Evolutionary conservation across 2,888 invertebrate species (phyloP).

Genomic region (Dascillus cervinus): DNA sequence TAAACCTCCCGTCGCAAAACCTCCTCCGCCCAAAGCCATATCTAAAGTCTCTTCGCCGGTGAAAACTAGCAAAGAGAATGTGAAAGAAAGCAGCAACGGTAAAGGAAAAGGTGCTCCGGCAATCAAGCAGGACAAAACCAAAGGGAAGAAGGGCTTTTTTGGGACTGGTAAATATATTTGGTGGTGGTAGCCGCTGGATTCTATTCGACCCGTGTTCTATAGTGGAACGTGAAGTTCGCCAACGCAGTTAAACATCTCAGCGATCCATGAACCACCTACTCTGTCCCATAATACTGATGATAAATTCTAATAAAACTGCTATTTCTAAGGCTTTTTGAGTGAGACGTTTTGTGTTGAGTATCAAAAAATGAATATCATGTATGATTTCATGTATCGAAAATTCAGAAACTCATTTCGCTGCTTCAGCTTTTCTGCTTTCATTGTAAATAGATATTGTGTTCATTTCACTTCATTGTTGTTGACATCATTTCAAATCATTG

Average conservation of each 20-base stretch:
- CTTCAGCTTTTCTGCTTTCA: slow-evolving; percentile 8
- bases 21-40: slow-evolving; percentile 23
- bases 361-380: neutral
- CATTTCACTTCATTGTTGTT: slow-evolving; percentile 3
- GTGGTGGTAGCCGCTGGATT: slow-evolving; percentile 57
- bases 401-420: slow-evolving; percentile 10
- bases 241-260: slow-evolving; percentile 24
- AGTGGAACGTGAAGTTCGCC: slow-evolving; percentile 35
- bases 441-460: slow-evolving; percentile 1
- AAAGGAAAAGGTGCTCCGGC: slow-evolving; percentile 43
- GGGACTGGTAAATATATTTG: slow-evolving; percentile 77
- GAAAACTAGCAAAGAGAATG: slow-evolving; percentile 4
- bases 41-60: slow-evolving; percentile 20
- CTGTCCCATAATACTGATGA: too few relatives aligned
- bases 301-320: slow-evolving; percentile 19
- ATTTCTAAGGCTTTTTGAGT: slow-evolving; percentile 29
- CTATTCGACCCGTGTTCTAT: slow-evolving; percentile 26
- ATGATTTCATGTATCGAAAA: neutral
- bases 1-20: slow-evolving; percentile 26
- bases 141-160: slow-evolving; percentile 73
- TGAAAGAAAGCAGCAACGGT: slow-evolving; percentile 17
- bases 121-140: slow-evolving; percentile 47
- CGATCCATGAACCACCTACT: slow-evolving; percentile 18
- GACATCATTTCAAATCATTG: too few relatives aligned
- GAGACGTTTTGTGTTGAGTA: slow-evolving; percentile 20